Conservation (phyloP, 2,113 vertebrate genomes). For the Paedocypris sp. region DNA sequence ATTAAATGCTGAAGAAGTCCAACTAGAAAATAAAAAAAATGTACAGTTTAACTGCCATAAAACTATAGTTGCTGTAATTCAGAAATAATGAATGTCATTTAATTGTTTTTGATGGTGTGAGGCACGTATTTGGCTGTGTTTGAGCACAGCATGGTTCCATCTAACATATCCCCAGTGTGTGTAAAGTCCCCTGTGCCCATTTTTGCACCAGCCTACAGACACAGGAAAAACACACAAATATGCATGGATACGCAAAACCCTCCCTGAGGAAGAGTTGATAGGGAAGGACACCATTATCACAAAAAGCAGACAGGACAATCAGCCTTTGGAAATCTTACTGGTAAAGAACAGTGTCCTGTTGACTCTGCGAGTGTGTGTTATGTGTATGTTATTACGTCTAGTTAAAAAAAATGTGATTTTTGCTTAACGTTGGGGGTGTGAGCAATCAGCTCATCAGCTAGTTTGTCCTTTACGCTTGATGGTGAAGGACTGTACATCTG, state of each 20-base stretch:
- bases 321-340: conserved; percentile 5
- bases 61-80: no score
- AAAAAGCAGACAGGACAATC: not conserved
- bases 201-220: not conserved
- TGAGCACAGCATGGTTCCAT: not conserved
- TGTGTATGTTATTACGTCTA: not conserved
- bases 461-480: conserved; percentile 61
- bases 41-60: not conserved
- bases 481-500: conserved; percentile 48
- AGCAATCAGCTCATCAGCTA: conserved; percentile 37
- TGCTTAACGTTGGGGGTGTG: not conserved
- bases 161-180: conserved; percentile 31
- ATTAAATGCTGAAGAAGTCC: not conserved
- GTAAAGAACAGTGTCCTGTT: not conserved
- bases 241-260: conserved; percentile 14
- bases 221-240: not conserved
- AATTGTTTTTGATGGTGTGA: not conserved
- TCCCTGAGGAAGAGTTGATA: not conserved
- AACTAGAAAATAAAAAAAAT: not conserved
- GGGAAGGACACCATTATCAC: conserved; percentile 8
- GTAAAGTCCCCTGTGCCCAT: conserved; percentile 15
- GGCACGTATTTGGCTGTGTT: not conserved
- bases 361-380: not conserved
- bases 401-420: not conserved
- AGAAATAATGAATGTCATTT: not conserved